Evolutionary conservation across 2,797 vertebrate genomes (phyloP).

Genomic region (Myripristis murdjan): DNA sequence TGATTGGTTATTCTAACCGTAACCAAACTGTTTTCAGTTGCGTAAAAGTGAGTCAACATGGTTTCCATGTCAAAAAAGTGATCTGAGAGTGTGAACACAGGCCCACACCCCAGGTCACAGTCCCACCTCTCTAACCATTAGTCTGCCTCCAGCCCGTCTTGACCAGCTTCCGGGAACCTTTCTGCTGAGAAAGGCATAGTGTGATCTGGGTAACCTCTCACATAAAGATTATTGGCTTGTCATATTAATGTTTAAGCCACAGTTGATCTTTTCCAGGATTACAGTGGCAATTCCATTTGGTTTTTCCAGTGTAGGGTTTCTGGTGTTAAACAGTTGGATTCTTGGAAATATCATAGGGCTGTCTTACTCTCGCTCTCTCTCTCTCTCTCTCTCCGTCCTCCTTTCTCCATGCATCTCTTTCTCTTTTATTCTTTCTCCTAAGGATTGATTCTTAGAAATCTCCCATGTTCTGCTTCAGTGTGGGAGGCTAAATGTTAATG

Average conservation of each 20-base stretch:
- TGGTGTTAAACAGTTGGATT: constrained; percentile 33
- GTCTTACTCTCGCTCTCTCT: neutral
- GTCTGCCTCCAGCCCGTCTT: constrained; percentile 41
- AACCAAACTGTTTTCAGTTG: too few relatives aligned
- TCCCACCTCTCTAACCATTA: constrained; percentile 39
- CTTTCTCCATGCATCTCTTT: neutral
- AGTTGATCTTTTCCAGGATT: constrained; percentile 45
- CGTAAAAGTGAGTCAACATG: too few relatives aligned
- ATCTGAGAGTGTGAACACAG: too few relatives aligned
- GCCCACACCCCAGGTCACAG: constrained; percentile 47
- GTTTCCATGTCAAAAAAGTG: too few relatives aligned
- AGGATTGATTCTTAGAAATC: constrained; percentile 63
- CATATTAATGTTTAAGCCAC: constrained; percentile 57
- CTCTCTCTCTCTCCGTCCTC: constrained; percentile 5
- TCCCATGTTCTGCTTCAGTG: constrained; percentile 31
- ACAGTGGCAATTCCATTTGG: constrained; percentile 37
- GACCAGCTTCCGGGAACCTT: constrained; percentile 45
- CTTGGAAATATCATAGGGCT: constrained; percentile 46
- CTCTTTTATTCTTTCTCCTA: constrained; percentile 41
- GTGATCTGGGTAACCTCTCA: constrained; percentile 39
- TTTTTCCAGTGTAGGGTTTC: constrained; percentile 12
- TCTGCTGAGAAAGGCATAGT: constrained; percentile 39
- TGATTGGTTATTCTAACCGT: too few relatives aligned
- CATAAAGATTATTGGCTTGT: constrained; percentile 43
- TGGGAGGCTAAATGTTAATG: constrained; percentile 58